Percentiles rank a stretch among this genome's conserved stretches.
Evolutionary conservation across 1,140 invertebrate species (phyloP).

Genomic region (Oscheius sp.): DNA sequence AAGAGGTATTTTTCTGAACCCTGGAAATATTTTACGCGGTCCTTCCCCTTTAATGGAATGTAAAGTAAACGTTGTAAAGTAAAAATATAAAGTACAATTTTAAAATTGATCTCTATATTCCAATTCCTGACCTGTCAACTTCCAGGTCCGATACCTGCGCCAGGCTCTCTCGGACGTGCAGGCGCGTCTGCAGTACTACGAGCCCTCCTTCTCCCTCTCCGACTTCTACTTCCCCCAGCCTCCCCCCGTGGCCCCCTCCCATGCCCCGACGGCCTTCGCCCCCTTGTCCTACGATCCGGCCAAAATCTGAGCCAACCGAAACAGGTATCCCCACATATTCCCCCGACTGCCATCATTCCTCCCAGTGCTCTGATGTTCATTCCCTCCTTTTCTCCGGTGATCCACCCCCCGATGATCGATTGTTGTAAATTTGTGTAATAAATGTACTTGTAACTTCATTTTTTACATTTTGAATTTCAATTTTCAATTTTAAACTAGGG

Average conservation of each 20-base stretch:
- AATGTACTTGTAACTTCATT: no score
- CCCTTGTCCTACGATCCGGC: not conserved
- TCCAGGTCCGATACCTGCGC: conserved; percentile 28
- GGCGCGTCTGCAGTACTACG: conserved; percentile 34
- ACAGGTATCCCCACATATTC: not conserved
- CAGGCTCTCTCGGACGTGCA: conserved; percentile 29
- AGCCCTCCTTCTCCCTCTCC: conserved; percentile 6
- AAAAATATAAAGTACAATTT: not conserved
- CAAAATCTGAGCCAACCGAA: not conserved
- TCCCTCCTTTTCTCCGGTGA: not conserved
- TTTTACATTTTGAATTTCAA: no score
- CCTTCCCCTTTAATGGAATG: no score
- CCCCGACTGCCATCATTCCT: not conserved
- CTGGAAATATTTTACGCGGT: no score
- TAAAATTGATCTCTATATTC: not conserved
- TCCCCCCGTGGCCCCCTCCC: not conserved
- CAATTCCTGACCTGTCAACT: not conserved
- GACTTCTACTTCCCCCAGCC: conserved; percentile 7
- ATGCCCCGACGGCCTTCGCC: not conserved
- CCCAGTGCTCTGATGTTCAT: no score
- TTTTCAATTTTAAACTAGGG: not conserved
- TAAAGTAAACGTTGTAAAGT: not conserved
- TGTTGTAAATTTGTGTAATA: not conserved
- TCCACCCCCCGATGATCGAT: not conserved
- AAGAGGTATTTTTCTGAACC: no score